Percentiles rank a stretch among this genome's conserved stretches.
Evolutionary conservation across 2,797 vertebrate species (phyloP).

Genomic region (Phataginus tricuspis): DNA sequence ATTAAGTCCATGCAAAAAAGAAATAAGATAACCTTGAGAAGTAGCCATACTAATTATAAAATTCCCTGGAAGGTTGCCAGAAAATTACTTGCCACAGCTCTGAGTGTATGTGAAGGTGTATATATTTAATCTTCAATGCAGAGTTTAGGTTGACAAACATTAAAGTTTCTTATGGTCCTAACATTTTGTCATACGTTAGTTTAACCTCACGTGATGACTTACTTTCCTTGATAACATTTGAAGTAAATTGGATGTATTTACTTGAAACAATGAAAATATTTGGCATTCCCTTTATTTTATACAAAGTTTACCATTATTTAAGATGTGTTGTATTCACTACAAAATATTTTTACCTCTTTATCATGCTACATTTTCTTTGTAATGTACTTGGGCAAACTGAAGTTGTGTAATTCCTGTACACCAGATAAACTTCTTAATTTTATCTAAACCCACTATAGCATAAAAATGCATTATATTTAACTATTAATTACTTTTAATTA

Average conservation of each 20-base stretch:
- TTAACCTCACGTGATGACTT: not conserved
- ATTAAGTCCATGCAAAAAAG: not conserved
- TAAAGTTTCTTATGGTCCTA: not conserved
- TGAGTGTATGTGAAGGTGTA: not conserved
- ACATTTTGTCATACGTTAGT: not conserved
- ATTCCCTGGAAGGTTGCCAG: not conserved
- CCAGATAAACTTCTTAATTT: not conserved
- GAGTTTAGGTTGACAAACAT: not conserved
- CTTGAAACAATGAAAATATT: not conserved
- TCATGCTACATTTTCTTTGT: not conserved
- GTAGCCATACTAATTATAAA: not conserved
- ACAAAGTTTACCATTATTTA: not conserved
- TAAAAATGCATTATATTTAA: not conserved
- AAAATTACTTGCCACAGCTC: not conserved
- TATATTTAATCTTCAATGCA: not conserved
- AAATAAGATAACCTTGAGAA: not conserved
- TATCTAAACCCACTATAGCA: not conserved
- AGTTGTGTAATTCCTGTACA: not conserved
- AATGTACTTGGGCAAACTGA: not conserved
- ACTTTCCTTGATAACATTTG: too few relatives aligned
- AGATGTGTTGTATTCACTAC: not conserved
- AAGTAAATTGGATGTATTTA: too few relatives aligned
- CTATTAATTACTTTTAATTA: not conserved
- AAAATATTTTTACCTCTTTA: not conserved
- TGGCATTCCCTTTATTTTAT: not conserved